A percentile compares a stretch with the other conserved stretches of the same genome.
Evolutionary conservation across 2,797 vertebrate species (phyloP).

Genomic region (Cygnus olor): DNA sequence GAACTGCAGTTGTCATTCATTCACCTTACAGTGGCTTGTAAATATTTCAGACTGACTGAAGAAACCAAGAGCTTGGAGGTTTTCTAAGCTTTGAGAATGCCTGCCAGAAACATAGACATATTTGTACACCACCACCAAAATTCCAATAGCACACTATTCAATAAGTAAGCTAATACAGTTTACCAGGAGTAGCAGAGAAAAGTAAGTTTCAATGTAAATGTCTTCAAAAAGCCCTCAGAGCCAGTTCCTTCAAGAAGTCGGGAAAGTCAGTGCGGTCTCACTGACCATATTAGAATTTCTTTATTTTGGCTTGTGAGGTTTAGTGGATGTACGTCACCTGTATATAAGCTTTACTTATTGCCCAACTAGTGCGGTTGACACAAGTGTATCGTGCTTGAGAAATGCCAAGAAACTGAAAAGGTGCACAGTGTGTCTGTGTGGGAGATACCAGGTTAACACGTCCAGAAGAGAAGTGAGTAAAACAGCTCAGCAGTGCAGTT

Average conservation of each 20-base stretch:
- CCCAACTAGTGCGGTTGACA: neutral
- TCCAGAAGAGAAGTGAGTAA: neutral
- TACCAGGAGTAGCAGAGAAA: neutral
- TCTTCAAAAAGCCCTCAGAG: neutral
- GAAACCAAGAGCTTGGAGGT: neutral
- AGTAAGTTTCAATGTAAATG: neutral
- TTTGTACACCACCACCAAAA: neutral
- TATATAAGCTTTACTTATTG: neutral
- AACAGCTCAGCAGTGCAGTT: neutral
- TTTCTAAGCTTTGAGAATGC: neutral
- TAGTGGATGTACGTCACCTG: neutral
- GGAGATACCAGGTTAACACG: neutral
- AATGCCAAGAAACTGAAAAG: neutral
- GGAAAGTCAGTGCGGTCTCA: neutral
- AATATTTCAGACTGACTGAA: neutral
- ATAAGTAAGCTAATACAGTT: neutral
- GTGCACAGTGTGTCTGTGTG: too few species aligned
- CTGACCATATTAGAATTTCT: neutral
- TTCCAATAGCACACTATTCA: neutral
- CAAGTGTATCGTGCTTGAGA: neutral
- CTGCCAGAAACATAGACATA: neutral
- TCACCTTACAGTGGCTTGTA: neutral
- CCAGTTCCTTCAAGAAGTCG: neutral
- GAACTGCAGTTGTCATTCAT: neutral
- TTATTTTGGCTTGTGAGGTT: neutral